phyloP scores from a whole-genome alignment of 2,888 invertebrate genomes.

The Folsomia manolachei region DNA sequence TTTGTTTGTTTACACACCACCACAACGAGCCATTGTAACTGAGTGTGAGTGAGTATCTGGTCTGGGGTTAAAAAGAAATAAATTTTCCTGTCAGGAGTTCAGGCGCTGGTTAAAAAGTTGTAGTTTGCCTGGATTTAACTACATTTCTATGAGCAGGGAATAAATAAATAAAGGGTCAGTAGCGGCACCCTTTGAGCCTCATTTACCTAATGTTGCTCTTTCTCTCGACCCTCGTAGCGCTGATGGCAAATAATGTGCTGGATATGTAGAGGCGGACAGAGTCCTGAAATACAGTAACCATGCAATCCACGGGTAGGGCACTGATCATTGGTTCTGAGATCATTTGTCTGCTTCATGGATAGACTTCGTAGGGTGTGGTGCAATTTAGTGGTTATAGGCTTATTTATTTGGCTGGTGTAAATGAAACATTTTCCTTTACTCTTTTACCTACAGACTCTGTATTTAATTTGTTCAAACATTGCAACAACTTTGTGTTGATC shows the following conservation, averaged over 20 bases:
- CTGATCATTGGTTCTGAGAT: too few species aligned
- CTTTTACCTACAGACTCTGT: too few species aligned
- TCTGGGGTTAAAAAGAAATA: constrained; percentile 13
- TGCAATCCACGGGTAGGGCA: too few species aligned
- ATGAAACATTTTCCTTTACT: too few species aligned
- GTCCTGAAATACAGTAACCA: too few species aligned
- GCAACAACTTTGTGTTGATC: too few species aligned
- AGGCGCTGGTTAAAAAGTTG: constrained; percentile 2
- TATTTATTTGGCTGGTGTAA: too few species aligned
- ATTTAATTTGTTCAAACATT: too few species aligned
- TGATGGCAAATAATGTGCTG: constrained; percentile 6
- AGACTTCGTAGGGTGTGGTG: too few species aligned
- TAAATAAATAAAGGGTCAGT: constrained; percentile 10
- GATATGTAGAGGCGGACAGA: neutral
- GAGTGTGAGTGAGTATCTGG: neutral
- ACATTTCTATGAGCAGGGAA: too few species aligned
- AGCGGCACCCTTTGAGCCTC: constrained; percentile 9
- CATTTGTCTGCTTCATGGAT: too few species aligned
- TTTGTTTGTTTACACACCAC: constrained; percentile 9
- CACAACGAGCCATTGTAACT: neutral
- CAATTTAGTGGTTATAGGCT: neutral
- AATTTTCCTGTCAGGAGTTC: constrained; percentile 10
- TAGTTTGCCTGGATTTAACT: neutral
- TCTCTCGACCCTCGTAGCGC: neutral
- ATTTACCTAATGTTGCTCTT: constrained; percentile 5